A percentile compares a stretch with the other conserved stretches of the same genome.
Conservation (phyloP, 2,888 invertebrate genomes). For the Andricus quercusramuli region DNA sequence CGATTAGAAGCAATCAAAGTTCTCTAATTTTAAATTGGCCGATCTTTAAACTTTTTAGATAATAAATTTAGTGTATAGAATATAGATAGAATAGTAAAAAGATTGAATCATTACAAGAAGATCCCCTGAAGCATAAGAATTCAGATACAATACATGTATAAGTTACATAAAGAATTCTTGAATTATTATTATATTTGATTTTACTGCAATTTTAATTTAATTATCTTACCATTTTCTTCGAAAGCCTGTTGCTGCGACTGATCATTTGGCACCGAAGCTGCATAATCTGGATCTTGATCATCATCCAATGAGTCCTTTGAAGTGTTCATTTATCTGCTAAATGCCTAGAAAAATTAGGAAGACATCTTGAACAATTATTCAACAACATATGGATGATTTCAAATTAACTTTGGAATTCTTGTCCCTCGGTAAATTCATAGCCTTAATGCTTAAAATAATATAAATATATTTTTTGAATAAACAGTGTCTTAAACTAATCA, state of each 20-base stretch:
- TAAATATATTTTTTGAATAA: too few species aligned
- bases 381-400: too few species aligned
- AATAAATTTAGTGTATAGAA: not conserved
- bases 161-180: not conserved
- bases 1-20: too few species aligned
- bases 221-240: slow-evolving; percentile 69
- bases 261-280: slow-evolving; percentile 62
- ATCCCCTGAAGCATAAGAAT: not conserved
- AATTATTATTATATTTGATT: not conserved
- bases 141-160: not conserved
- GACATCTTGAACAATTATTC: too few species aligned
- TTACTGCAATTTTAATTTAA: not conserved
- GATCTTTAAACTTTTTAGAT: not conserved
- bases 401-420: too few species aligned
- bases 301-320: slow-evolving; percentile 34
- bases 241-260: slow-evolving; percentile 67
- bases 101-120: not conserved
- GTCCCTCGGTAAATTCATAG: too few species aligned
- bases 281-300: slow-evolving; percentile 74
- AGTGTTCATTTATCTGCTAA: slow-evolving; percentile 36
- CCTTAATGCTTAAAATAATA: too few species aligned
- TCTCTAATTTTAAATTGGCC: not conserved
- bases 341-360: not conserved
- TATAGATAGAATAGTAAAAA: not conserved
- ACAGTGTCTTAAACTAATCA: too few species aligned